Conservation (phyloP, 2,888 invertebrate genomes). For the Drosophila rubida region DNA sequence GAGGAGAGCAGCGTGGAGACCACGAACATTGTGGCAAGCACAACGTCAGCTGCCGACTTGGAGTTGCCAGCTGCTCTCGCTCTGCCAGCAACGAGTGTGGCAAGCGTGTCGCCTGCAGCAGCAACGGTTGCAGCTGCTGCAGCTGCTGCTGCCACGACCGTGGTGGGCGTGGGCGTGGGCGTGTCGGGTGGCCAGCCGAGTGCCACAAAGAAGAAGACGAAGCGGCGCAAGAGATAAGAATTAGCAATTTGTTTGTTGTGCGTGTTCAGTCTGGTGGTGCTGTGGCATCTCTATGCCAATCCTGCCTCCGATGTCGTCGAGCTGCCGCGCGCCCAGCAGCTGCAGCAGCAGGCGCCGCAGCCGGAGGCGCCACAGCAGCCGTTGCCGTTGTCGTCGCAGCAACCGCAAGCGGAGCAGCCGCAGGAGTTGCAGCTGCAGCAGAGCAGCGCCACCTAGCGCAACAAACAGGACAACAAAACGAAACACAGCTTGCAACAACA, state of each 20-base stretch:
- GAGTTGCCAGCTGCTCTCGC: slow-evolving; percentile 6
- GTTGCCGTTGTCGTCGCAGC: slow-evolving; percentile 13
- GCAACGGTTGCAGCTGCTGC: slow-evolving; percentile 4
- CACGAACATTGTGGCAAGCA: slow-evolving; percentile 12
- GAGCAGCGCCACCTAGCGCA: slow-evolving; percentile 53
- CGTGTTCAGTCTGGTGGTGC: slow-evolving; percentile 83
- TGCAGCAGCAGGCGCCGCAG: slow-evolving; percentile 6
- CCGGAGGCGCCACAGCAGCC: slow-evolving; percentile 12
- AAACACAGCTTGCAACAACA: too few species aligned
- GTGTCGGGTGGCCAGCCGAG: slow-evolving; percentile 60
- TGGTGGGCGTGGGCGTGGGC: slow-evolving; percentile 39
- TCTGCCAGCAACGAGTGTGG: slow-evolving; percentile 1
- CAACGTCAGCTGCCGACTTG: background rate
- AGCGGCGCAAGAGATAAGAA: slow-evolving; percentile 85
- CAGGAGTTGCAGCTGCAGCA: slow-evolving; percentile 32
- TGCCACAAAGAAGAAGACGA: slow-evolving; percentile 84
- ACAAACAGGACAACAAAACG: slow-evolving; percentile 34
- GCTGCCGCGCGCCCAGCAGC: slow-evolving; percentile 9
- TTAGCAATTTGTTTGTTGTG: slow-evolving; percentile 85
- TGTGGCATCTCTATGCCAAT: slow-evolving; percentile 82
- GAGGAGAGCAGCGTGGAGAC: slow-evolving; percentile 81
- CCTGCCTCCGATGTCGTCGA: slow-evolving; percentile 21
- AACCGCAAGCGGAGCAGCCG: slow-evolving; percentile 13
- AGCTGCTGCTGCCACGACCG: slow-evolving; percentile 1
- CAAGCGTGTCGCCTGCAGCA: slow-evolving; percentile 2